Evolutionary conservation across 2,888 invertebrate species (phyloP).

Genomic region (Epinotia ramella): DNA sequence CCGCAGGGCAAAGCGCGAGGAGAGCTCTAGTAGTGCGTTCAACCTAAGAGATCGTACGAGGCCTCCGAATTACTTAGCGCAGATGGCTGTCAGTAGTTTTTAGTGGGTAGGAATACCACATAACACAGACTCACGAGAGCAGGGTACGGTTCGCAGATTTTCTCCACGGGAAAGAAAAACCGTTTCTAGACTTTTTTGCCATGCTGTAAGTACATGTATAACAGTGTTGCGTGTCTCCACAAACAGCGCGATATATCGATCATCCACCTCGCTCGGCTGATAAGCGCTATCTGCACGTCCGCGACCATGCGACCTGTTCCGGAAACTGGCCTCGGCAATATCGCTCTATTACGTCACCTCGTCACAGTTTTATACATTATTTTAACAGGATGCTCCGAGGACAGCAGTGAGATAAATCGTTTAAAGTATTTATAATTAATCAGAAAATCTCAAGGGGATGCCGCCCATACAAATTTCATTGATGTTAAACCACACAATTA

Average conservation of each 20-base stretch:
- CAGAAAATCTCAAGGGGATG: neutral
- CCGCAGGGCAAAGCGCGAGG: too few relatives aligned
- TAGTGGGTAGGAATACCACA: too few relatives aligned
- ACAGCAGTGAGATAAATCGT: conserved; percentile 14
- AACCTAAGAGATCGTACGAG: too few relatives aligned
- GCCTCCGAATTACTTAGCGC: too few relatives aligned
- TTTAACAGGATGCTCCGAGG: conserved; percentile 19
- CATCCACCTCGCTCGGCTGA: conserved; percentile 72
- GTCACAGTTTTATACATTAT: neutral
- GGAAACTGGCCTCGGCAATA: conserved; percentile 35
- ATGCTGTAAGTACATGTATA: conserved; percentile 13
- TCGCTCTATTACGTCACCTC: conserved; percentile 38
- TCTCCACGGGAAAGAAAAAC: too few relatives aligned
- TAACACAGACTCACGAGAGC: too few relatives aligned
- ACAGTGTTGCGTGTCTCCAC: conserved; percentile 49
- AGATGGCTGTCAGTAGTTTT: too few relatives aligned
- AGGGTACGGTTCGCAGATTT: too few relatives aligned
- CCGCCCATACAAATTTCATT: too few relatives aligned
- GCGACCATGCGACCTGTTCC: conserved; percentile 45
- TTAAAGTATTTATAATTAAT: neutral
- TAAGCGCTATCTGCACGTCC: conserved; percentile 67
- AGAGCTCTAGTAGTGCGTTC: too few relatives aligned
- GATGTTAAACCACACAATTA: neutral
- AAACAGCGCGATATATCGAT: conserved; percentile 73
- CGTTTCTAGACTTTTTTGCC: neutral